Conservation (phyloP, 2,888 invertebrate genomes). For the Trypoxylon attenuatum region DNA sequence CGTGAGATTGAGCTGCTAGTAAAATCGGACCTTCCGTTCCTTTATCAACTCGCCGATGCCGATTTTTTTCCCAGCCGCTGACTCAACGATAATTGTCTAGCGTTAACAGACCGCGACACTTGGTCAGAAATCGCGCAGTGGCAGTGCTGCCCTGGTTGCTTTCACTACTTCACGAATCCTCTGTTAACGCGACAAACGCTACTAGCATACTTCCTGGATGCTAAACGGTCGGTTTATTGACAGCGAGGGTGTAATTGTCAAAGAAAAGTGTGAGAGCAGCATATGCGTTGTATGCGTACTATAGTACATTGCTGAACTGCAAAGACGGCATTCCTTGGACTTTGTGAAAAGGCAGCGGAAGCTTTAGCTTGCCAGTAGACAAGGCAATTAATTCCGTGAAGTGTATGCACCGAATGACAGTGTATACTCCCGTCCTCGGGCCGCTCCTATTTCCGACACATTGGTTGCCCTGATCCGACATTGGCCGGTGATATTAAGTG, state of each 20-base stretch:
- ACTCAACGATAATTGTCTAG: slow-evolving; percentile 51
- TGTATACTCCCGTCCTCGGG: no score
- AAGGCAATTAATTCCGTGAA: no score
- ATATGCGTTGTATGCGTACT: no score
- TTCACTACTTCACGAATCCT: slow-evolving; percentile 19
- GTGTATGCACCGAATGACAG: slow-evolving; percentile 31
- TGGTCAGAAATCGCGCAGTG: slow-evolving; percentile 37
- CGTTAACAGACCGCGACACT: slow-evolving; percentile 52
- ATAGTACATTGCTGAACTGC: no score
- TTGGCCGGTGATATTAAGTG: slow-evolving; percentile 50
- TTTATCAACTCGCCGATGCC: slow-evolving; percentile 37
- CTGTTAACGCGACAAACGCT: slow-evolving; percentile 5
- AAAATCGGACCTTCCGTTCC: slow-evolving; percentile 11
- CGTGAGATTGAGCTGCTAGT: slow-evolving; percentile 7
- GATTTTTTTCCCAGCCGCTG: slow-evolving; percentile 42
- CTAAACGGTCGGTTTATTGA: no score
- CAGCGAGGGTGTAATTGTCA: no score
- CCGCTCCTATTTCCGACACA: slow-evolving; percentile 41
- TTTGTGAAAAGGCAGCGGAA: no score
- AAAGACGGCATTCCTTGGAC: no score
- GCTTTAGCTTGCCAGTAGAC: no score
- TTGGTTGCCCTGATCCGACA: slow-evolving; percentile 23
- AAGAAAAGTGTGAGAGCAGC: no score
- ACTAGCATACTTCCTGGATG: slow-evolving; percentile 6
- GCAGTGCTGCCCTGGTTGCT: background rate